A percentile compares a stretch with the other conserved stretches of the same genome.
Evolutionary conservation across 2,888 invertebrate genomes (phyloP).

Genomic region (Carabus problematicus): DNA sequence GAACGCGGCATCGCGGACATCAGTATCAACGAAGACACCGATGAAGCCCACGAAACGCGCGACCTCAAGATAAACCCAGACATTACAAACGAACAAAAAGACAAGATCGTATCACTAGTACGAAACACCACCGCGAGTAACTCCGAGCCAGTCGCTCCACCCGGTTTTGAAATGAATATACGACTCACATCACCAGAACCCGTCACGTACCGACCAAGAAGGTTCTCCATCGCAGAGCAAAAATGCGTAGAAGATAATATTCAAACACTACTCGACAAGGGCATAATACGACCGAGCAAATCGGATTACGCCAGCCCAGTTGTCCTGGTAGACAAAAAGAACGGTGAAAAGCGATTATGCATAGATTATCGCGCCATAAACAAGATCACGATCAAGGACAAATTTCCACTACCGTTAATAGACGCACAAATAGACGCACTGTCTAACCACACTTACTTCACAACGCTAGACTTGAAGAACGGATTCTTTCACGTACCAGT

Average conservation of each 20-base stretch:
- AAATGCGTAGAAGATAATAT: constrained; percentile 33
- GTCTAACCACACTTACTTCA: constrained; percentile 1
- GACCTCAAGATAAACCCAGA: too few species aligned
- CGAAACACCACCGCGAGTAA: too few species aligned
- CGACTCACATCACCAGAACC: too few species aligned
- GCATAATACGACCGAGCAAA: constrained; percentile 43
- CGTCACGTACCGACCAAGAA: constrained; percentile 19
- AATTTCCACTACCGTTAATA: constrained; percentile 29
- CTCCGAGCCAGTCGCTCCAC: too few species aligned
- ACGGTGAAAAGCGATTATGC: constrained; percentile 41
- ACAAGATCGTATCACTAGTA: too few species aligned
- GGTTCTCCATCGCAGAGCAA: constrained; percentile 40
- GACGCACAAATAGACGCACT: neutral
- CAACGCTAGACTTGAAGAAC: constrained; percentile 6
- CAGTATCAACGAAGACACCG: too few species aligned
- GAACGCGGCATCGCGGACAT: too few species aligned
- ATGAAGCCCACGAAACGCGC: too few species aligned
- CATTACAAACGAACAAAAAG: too few species aligned
- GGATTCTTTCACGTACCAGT: neutral
- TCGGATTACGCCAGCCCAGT: too few species aligned
- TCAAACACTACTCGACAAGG: constrained; percentile 32
- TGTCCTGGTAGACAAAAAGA: constrained; percentile 44
- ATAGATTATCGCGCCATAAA: constrained; percentile 45
- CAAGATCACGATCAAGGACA: constrained; percentile 42
- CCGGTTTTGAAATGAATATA: too few species aligned